These are phyloP conservation scores for Sebastes kiyomatsui DNA, from an alignment of 2,797 vertebrate species.

Conservation along the genomic window DNA sequence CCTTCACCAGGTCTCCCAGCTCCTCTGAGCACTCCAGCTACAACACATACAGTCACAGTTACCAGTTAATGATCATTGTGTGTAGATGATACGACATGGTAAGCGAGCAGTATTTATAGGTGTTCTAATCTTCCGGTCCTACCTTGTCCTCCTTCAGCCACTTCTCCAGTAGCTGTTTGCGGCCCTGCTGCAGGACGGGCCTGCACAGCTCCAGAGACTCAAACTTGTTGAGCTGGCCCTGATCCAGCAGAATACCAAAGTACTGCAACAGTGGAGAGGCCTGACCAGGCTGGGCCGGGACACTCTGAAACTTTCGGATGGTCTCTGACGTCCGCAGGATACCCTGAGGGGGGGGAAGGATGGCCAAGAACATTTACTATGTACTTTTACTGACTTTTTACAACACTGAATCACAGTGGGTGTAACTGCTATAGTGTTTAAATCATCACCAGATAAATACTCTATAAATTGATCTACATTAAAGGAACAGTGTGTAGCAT, in stretches of 20 bases:
- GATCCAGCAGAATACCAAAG: constrained; percentile 93
- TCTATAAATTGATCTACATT: not conserved
- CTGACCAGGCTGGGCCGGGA: constrained; percentile 90
- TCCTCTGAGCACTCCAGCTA: constrained; percentile 96
- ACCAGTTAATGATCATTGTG: not conserved
- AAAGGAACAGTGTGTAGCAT: not conserved
- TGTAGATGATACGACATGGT: not conserved
- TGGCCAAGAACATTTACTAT: not conserved
- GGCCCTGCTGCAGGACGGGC: constrained; percentile 91
- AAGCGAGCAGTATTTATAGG: not conserved
- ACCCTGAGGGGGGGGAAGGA: constrained; percentile 77
- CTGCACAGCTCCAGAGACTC: constrained; percentile 94
- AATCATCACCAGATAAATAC: not conserved
- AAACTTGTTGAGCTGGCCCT: constrained; percentile 93
- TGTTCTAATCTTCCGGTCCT: constrained; percentile 3
- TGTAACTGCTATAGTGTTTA: not conserved
- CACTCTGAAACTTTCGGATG: constrained; percentile 91
- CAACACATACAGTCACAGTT: constrained; percentile 30
- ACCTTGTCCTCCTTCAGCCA: constrained; percentile 98
- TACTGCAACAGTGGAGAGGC: constrained; percentile 93
- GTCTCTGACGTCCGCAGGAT: constrained; percentile 92
- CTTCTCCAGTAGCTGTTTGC: constrained; percentile 93
- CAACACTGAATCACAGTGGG: not conserved
- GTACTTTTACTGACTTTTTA: not conserved
- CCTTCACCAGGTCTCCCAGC: constrained; percentile 92